Percentiles rank a stretch among this genome's conserved stretches.
These are phyloP conservation scores for Virgularia gustaviana DNA, from an alignment of 92 coral and sea anemone species.

Conservation along the genomic window DNA sequence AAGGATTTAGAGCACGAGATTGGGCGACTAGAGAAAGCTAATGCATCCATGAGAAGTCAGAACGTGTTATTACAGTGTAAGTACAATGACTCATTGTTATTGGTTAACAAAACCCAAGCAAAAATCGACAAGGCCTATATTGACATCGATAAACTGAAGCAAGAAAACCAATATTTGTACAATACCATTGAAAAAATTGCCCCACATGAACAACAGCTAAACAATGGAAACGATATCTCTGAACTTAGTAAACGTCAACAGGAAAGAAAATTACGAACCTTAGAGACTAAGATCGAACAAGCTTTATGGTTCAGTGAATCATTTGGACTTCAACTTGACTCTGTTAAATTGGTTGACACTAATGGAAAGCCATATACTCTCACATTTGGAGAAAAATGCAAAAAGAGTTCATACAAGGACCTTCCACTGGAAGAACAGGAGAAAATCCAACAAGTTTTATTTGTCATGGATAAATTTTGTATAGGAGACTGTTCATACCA, in stretches of 20 bases:
- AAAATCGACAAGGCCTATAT: background rate
- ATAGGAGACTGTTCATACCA: constrained; percentile 12
- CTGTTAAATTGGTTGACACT: constrained; percentile 10
- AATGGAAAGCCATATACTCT: constrained; percentile 12
- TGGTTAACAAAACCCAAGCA: background rate
- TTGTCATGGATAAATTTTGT: constrained; percentile 20
- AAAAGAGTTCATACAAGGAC: constrained; percentile 4
- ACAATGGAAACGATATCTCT: constrained; percentile 4
- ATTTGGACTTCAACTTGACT: background rate
- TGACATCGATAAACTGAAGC: constrained; percentile 12
- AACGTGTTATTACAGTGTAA: background rate
- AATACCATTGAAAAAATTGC: constrained; percentile 13
- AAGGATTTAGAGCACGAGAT: constrained; percentile 7
- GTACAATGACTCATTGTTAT: background rate
- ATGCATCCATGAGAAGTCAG: background rate
- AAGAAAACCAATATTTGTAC: constrained; percentile 16
- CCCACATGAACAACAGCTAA: background rate
- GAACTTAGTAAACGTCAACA: constrained; percentile 10
- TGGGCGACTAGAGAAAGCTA: background rate
- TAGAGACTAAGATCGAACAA: constrained; percentile 21
- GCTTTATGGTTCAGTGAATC: constrained; percentile 34
- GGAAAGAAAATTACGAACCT: background rate
- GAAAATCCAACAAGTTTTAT: constrained; percentile 3
- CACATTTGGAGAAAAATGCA: background rate
- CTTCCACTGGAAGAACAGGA: constrained; percentile 23